Evolutionary conservation across 2,888 invertebrate species (phyloP).

Genomic region (Hedya salicella): DNA sequence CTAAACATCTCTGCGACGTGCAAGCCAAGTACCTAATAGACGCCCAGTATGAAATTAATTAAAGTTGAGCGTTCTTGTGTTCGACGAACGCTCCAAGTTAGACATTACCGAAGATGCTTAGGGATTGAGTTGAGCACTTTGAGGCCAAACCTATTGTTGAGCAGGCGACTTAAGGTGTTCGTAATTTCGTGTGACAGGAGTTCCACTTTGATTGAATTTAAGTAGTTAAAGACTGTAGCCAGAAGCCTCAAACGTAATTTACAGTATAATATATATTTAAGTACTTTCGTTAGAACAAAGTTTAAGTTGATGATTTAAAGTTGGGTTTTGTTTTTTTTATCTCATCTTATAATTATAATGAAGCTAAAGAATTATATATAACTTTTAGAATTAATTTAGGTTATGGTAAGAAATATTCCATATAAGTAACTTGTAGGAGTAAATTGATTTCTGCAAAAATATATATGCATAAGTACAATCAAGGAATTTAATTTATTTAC

Average conservation of each 20-base stretch:
- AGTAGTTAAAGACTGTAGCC: constrained; percentile 51
- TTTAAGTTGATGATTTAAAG: background rate
- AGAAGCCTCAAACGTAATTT: constrained; percentile 28
- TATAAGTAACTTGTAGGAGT: too few species aligned
- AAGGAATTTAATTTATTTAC: too few species aligned
- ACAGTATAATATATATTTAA: constrained; percentile 11
- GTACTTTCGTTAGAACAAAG: constrained; percentile 4
- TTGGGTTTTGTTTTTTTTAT: background rate
- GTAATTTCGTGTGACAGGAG: constrained; percentile 55
- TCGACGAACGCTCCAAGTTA: constrained; percentile 56
- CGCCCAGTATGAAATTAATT: constrained; percentile 63
- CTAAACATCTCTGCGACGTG: background rate
- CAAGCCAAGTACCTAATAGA: constrained; percentile 13
- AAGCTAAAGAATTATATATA: too few species aligned
- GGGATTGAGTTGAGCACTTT: constrained; percentile 62
- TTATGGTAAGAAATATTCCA: too few species aligned
- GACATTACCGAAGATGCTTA: constrained; percentile 63
- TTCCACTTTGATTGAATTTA: constrained; percentile 60
- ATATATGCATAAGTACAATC: too few species aligned
- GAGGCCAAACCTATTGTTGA: constrained; percentile 63
- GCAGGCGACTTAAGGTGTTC: constrained; percentile 61
- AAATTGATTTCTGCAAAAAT: too few species aligned
- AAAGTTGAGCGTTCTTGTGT: constrained; percentile 58
- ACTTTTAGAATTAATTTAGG: too few species aligned
- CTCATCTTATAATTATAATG: background rate